phyloP scores from a whole-genome alignment of 2,797 vertebrate genomes.

The Percopsis omiscomaycus region DNA sequence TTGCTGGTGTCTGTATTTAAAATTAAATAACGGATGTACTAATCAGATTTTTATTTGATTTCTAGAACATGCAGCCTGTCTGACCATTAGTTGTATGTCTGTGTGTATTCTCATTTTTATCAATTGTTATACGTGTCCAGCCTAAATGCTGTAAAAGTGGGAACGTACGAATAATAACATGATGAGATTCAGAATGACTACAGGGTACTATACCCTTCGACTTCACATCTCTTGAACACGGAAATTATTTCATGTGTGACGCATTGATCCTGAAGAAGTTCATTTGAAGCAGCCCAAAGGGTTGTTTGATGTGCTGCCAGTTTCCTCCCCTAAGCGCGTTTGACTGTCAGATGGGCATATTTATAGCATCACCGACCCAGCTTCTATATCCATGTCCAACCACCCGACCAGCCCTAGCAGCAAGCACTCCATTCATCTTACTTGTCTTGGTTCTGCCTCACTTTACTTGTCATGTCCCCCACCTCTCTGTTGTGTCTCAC shows the following conservation, averaged over 20 bases:
- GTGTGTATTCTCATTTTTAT: neutral
- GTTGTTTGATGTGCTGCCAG: conserved; percentile 45
- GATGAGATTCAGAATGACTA: neutral
- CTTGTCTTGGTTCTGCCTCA: conserved; percentile 27
- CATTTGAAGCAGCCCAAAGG: conserved; percentile 8
- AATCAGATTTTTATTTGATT: neutral
- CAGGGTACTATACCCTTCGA: neutral
- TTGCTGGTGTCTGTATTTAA: neutral
- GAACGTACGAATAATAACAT: neutral
- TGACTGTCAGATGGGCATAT: conserved; percentile 52
- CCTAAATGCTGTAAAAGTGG: neutral
- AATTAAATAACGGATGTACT: conserved; percentile 5
- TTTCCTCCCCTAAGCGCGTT: conserved; percentile 29
- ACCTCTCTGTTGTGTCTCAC: conserved; percentile 21
- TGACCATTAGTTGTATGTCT: neutral
- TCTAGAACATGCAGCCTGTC: neutral
- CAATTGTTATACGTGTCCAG: neutral
- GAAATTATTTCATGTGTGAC: neutral
- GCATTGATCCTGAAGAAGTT: conserved; percentile 25
- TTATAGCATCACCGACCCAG: conserved; percentile 47
- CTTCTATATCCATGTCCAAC: conserved; percentile 28
- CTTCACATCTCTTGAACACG: neutral
- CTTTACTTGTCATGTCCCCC: conserved; percentile 13
- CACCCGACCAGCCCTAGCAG: conserved; percentile 34
- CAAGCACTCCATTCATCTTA: conserved; percentile 50